phyloP scores from a whole-genome alignment of 2,797 vertebrate genomes.

The Thunnus albacares region DNA sequence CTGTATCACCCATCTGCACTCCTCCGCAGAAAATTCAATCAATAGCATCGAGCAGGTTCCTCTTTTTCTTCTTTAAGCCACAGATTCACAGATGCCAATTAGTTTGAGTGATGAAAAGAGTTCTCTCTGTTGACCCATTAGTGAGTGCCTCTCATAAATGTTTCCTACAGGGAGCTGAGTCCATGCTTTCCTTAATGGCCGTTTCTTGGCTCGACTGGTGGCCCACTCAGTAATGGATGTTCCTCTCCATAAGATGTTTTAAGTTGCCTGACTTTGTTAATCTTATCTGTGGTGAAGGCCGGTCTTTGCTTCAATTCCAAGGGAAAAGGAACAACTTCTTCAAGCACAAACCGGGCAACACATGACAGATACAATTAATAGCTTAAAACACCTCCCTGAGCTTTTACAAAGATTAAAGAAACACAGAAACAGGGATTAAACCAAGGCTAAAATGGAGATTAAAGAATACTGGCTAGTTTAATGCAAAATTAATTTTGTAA shows the following conservation, averaged over 20 bases:
- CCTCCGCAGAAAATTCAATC: slow-evolving; percentile 56
- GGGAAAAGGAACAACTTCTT: slow-evolving; percentile 36
- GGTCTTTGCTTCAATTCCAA: slow-evolving; percentile 30
- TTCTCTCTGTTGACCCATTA: slow-evolving; percentile 80
- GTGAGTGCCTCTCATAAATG: slow-evolving; percentile 68
- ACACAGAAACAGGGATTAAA: slow-evolving; percentile 16
- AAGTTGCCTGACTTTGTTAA: slow-evolving; percentile 70
- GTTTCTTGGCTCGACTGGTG: slow-evolving; percentile 74
- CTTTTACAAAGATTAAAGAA: slow-evolving; percentile 53
- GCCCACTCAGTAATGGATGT: slow-evolving; percentile 78
- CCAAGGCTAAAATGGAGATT: neutral
- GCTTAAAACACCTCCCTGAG: slow-evolving; percentile 23
- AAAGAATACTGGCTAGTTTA: slow-evolving; percentile 20
- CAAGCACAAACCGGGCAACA: slow-evolving; percentile 31
- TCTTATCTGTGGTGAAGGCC: slow-evolving; percentile 49
- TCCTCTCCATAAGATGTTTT: slow-evolving; percentile 70
- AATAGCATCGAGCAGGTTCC: slow-evolving; percentile 70
- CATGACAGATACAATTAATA: slow-evolving; percentile 41
- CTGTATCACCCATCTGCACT: slow-evolving; percentile 24
- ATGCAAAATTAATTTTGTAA: slow-evolving; percentile 2
- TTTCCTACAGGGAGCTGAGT: slow-evolving; percentile 76
- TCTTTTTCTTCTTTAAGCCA: slow-evolving; percentile 72
- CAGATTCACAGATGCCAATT: slow-evolving; percentile 81
- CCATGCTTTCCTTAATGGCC: slow-evolving; percentile 78
- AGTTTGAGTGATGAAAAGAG: slow-evolving; percentile 83